Percentiles rank a stretch among this genome's conserved stretches.
Evolutionary conservation across 2,797 vertebrate species (phyloP).

Genomic region (Miichthys miiuy): DNA sequence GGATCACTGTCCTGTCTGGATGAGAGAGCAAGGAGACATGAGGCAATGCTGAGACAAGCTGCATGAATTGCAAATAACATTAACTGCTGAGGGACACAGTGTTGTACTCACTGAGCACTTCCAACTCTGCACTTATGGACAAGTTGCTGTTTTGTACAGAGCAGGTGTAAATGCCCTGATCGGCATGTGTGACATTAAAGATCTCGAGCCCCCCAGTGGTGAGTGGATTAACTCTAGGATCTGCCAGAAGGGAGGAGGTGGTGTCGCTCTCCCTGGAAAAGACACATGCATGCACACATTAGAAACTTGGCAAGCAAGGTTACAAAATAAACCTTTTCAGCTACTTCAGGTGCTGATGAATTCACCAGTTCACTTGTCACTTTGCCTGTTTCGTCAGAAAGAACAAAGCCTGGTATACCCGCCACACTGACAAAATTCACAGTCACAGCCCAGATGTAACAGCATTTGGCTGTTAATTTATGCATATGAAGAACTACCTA

Average conservation of each 20-base stretch:
- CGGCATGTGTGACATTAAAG: constrained; percentile 81
- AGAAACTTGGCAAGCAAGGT: constrained; percentile 12
- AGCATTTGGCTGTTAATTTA: constrained; percentile 68
- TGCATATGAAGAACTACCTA: constrained; percentile 51
- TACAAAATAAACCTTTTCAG: constrained; percentile 13
- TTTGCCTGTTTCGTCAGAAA: constrained; percentile 28
- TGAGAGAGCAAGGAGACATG: constrained; percentile 30
- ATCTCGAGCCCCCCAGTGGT: constrained; percentile 88
- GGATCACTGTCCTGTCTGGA: constrained; percentile 89
- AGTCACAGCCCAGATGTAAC: constrained; percentile 68
- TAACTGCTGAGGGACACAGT: constrained; percentile 9
- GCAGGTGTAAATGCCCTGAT: constrained; percentile 88
- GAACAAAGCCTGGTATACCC: constrained; percentile 42
- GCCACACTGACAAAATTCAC: constrained; percentile 39
- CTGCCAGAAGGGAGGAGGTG: constrained; percentile 77
- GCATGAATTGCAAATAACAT: constrained; percentile 29
- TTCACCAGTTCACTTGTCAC: constrained; percentile 22
- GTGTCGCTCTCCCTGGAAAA: constrained; percentile 74
- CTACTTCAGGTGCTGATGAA: constrained; percentile 18
- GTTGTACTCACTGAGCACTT: constrained; percentile 86
- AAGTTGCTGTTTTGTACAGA: constrained; percentile 83
- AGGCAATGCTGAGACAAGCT: constrained; percentile 11
- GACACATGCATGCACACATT: constrained; percentile 33
- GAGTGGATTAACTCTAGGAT: constrained; percentile 83
- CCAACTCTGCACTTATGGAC: constrained; percentile 85